Evolutionary conservation across 2,797 vertebrate species (phyloP), one percentile per base, ranked within the genome.

Genomic region (Arrhamphus sclerolepis): DNA sequence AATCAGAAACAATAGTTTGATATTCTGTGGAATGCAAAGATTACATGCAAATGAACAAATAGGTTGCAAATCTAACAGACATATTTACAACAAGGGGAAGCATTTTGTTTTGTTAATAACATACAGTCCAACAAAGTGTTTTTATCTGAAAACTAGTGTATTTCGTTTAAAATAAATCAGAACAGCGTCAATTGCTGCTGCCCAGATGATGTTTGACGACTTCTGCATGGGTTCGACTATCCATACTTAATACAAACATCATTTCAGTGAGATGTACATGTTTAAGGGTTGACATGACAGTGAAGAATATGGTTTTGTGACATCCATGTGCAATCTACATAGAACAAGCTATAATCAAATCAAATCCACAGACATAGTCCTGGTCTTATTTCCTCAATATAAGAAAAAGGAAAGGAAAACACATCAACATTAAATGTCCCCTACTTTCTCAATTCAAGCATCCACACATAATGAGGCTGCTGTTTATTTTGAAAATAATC

Each of bases 11-110:
- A 77, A 75, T 20, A 26, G 47, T 16, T 16, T 40, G 57, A 19
- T 53, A 51, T 74, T 72, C 72, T 77, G 61, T 77, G 53, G 50
- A 52, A 71, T 46, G 53, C 44, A 56, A 75, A 74, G 73, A 66
- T n/a, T 7, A 69, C 65, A 81, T 51, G 56, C 63, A 78, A 70
- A 66, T 41, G 65, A 59, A 46, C 18, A 66, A 76, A 78, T 46
- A 21, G 62, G 56, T 56, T 53, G 56, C 48, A 51, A 77, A 43
- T 29, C 53, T 1, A 24, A 56, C 8, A 7, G 46, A 44, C 39
- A 42, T 54, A 31, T 46, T 59, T 54, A 53, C 62, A 65, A 55
- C 42, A 14, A 31, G 18, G 17, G 39, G 53, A 48, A 62, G 54
- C 39, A 46, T 48, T 70, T 52, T 63, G 31, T 34, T 22, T 11